phyloP scores from a whole-genome alignment of 2,797 vertebrate genomes.

The Arctocebus calabarensis region DNA sequence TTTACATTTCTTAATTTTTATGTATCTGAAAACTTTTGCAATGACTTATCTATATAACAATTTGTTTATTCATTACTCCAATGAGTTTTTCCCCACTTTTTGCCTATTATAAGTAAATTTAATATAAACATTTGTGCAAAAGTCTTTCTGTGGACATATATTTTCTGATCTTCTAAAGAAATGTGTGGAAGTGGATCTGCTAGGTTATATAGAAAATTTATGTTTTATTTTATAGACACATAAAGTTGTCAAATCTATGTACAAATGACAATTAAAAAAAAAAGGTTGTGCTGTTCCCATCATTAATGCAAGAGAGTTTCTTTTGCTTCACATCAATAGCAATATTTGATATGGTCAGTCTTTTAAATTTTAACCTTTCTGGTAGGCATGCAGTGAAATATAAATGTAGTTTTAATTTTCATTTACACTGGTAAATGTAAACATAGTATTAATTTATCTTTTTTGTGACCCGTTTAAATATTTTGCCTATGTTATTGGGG shows the following conservation, averaged over 20 bases:
- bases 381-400: background rate
- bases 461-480: background rate
- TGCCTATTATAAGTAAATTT: background rate
- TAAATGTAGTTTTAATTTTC: background rate
- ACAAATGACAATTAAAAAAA: too few species aligned
- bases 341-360: background rate
- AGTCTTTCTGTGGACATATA: background rate
- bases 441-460: background rate
- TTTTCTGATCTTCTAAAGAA: slow-evolving; percentile 26
- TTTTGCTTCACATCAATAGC: background rate
- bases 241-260: background rate
- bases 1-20: too few species aligned
- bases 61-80: background rate
- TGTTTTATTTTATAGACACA: background rate
- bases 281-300: background rate
- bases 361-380: background rate
- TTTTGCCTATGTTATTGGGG: background rate
- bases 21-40: too few species aligned
- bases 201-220: background rate
- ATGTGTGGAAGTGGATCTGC: background rate
- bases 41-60: background rate
- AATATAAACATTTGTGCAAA: background rate
- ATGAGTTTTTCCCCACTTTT: background rate
- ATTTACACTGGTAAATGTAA: background rate
- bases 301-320: background rate